Conservation (phyloP, 2,888 invertebrate species). For the Drosophila anomalata region DNA sequence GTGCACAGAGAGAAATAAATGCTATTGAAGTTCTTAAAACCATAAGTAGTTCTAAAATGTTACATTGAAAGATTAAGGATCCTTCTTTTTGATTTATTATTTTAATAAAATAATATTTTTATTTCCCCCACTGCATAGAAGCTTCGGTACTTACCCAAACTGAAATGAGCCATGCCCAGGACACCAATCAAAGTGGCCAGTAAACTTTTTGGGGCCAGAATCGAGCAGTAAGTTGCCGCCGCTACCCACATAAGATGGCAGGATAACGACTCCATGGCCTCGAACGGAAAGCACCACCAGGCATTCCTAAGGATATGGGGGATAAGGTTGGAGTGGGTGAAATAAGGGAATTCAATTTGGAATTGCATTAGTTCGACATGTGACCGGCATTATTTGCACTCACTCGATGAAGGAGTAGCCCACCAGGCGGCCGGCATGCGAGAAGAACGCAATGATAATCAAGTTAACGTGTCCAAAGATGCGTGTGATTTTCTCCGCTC, state of each 20-base stretch:
- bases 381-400: constrained; percentile 71
- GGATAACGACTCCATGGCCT: constrained; percentile 93
- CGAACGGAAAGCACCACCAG: constrained; percentile 95
- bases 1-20: neutral
- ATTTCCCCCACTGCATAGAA: neutral
- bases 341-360: constrained; percentile 34
- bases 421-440: constrained; percentile 91
- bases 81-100: neutral
- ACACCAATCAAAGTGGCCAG: constrained; percentile 94
- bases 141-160: constrained; percentile 85
- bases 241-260: constrained; percentile 96
- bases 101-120: neutral
- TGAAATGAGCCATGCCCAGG: constrained; percentile 94
- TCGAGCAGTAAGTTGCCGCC: constrained; percentile 93
- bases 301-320: constrained; percentile 86
- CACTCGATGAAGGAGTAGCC: constrained; percentile 94
- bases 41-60: no score
- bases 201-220: constrained; percentile 92
- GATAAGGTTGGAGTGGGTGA: constrained; percentile 2
- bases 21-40: no score
- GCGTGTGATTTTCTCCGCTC: constrained; percentile 92
- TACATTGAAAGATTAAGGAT: no score
- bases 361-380: constrained; percentile 58
- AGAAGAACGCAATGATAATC: constrained; percentile 93
- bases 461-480: constrained; percentile 93